Base-by-base conservation (phyloP, 2,888 invertebrate genomes). In the Iphiclides podalirius region DNA sequence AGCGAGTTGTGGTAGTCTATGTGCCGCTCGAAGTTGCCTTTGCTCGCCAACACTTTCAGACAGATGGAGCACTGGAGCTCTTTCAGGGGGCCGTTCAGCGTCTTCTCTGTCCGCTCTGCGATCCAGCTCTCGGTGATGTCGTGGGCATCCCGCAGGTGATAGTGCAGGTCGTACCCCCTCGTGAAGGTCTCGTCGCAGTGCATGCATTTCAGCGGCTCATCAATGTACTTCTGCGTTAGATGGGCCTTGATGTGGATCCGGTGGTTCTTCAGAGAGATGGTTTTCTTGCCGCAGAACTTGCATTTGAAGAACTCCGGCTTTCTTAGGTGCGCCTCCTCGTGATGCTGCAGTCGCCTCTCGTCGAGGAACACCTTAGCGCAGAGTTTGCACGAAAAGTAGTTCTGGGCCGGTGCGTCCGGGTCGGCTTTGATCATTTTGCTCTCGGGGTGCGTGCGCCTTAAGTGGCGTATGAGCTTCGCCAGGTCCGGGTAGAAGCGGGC, bases 401-500 rank as follows among this genome's bases (percentile, higher is more conserved):
- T 63, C 7, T 67, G 76, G n/a, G 82, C 71, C 0, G 87, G 86
- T 8, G 83, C 88, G 53, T 87, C 89, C 0, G 89, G 88, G 51
- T 89, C 89, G 3, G 70, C 59, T 53, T 89, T 89, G n/a, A 89
- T 80, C 89, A 89, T 89, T 60, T 88, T 89, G 57, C 84, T 85
- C 58, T 88, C 85, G 0, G 89, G 89, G 53, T 90, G 89, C 14
- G 81, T 81, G 13, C 80, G 70, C 6, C 79, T 68, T 54, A 90
- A 57, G 47, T 90, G 89, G 0, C 88, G 73, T 42, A 88, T 86
- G n/a, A 89, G 73, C 53, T 81, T 80, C n/a, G 75, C 67, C 42
- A 84, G 54, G 48, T 86, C 80, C 0, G 86, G 78, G 46, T 88
- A 89, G 60, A 66, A 81, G 7, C 83, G 73, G 1, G 72, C 63